Evolutionary conservation across 2,797 vertebrate genomes (phyloP).

Genomic region (Falco concolor): DNA sequence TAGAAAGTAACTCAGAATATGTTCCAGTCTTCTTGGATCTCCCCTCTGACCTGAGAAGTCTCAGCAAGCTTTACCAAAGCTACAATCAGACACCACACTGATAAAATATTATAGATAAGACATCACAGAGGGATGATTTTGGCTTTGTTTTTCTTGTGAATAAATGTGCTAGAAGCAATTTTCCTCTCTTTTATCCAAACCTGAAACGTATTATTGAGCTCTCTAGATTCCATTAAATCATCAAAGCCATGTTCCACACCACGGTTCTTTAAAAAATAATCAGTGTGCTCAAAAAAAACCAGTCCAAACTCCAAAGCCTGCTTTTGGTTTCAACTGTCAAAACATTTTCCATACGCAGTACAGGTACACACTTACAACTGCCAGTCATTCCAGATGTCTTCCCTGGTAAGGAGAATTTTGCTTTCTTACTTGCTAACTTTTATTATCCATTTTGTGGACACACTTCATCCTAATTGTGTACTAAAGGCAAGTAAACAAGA

Average conservation of each 20-base stretch:
- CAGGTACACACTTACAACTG: background rate
- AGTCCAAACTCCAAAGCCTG: background rate
- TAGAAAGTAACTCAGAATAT: background rate
- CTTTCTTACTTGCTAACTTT: background rate
- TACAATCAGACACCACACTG: background rate
- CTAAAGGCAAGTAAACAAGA: background rate
- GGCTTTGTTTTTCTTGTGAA: slow-evolving; percentile 36
- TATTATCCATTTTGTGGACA: slow-evolving; percentile 2
- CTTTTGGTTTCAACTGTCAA: slow-evolving; percentile 27
- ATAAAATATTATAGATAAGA: background rate
- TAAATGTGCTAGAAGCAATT: slow-evolving; percentile 7
- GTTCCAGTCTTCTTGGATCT: background rate
- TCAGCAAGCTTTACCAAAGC: background rate
- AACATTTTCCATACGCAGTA: slow-evolving; percentile 11
- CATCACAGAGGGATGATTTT: background rate
- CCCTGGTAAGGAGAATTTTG: background rate
- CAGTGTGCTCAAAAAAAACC: background rate
- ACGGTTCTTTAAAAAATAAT: background rate
- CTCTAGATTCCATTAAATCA: background rate
- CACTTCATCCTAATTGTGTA: background rate
- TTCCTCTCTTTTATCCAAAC: slow-evolving; percentile 14
- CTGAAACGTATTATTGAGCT: background rate
- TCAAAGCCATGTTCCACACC: background rate
- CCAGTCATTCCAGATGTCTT: slow-evolving; percentile 50
- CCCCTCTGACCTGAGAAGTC: background rate